phyloP scores from a whole-genome alignment of 2,888 invertebrate species.

The Cantharis lateralis region DNA sequence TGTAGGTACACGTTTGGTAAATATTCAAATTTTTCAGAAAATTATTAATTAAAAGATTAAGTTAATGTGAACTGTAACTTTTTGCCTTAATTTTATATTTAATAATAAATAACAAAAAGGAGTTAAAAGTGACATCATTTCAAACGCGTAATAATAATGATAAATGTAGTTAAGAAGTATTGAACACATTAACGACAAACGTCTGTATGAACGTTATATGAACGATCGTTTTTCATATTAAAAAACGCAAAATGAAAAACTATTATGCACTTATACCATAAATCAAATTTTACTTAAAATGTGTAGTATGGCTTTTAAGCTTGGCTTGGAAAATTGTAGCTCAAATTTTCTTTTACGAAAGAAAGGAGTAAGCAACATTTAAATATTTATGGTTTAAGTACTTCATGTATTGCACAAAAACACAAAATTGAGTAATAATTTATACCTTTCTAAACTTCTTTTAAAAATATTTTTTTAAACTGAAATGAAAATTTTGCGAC shows the following conservation, averaged over 20 bases:
- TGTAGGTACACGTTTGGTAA: not conserved
- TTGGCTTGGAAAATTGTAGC: not conserved
- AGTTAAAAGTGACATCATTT: not conserved
- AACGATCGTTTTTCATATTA: not conserved
- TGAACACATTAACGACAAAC: not conserved
- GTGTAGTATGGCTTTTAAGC: not conserved
- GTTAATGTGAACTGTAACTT: not conserved
- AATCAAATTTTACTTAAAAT: not conserved
- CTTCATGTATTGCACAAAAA: not conserved
- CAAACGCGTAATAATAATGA: not conserved
- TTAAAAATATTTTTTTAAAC: not conserved
- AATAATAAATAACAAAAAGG: not conserved
- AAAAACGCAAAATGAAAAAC: not conserved
- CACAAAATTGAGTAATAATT: not conserved
- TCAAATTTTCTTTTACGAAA: not conserved
- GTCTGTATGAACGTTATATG: not conserved
- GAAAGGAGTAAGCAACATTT: not conserved
- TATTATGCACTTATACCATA: constrained; percentile 1
- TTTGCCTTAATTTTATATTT: not conserved
- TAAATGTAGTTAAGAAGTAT: not conserved
- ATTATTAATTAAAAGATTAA: not conserved
- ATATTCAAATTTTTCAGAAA: no score
- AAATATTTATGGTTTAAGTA: not conserved
- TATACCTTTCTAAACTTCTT: not conserved
- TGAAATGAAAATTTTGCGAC: no score